Conservation (phyloP, 2,113 vertebrate genomes). For the Cacatua alba region DNA sequence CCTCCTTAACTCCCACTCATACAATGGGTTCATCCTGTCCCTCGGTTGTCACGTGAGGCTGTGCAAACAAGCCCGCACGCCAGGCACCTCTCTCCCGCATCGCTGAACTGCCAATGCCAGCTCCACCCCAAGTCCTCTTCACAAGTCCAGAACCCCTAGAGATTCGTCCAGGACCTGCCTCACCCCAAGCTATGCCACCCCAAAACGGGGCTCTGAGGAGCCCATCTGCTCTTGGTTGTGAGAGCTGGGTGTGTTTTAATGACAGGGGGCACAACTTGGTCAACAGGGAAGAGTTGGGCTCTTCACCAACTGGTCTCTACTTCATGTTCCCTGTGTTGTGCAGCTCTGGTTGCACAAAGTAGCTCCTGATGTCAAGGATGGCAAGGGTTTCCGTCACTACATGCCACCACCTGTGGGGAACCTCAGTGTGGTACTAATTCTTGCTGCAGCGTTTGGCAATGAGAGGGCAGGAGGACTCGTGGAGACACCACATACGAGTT, state of each 20-base stretch:
- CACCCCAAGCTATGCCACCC: neutral
- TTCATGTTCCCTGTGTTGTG: neutral
- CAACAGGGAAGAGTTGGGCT: neutral
- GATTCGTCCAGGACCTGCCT: neutral
- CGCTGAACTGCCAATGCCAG: neutral
- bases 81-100: neutral
- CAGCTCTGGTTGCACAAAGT: neutral
- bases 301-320: neutral
- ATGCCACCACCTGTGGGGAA: neutral
- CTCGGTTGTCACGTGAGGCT: slow-evolving; percentile 22
- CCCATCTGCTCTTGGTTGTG: neutral
- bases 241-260: neutral
- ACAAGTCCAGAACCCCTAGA: neutral
- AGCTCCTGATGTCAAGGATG: neutral
- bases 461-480: neutral
- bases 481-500: rapidly evolving
- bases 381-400: neutral
- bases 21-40: slow-evolving; percentile 23
- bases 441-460: neutral
- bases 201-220: neutral
- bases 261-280: neutral
- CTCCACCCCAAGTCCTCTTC: neutral
- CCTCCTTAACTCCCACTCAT: neutral
- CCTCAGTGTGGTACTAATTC: neutral
- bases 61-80: slow-evolving; percentile 16